phyloP scores from a whole-genome alignment of 2,888 invertebrate genomes.

The Azorinus chamasolen region DNA sequence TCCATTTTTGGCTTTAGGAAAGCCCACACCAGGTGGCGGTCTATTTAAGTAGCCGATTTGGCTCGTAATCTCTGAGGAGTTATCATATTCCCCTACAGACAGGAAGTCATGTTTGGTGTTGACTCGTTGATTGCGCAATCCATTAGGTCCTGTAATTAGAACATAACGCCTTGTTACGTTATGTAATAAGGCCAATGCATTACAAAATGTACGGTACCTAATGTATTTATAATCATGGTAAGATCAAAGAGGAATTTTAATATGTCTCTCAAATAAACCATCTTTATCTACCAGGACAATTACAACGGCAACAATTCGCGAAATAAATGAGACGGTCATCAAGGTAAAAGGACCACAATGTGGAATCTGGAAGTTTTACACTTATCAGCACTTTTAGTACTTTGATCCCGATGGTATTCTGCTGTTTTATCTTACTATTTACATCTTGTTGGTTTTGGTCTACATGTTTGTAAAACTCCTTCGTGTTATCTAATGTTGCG shows the following conservation, averaged over 20 bases:
- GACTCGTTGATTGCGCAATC: constrained; percentile 73
- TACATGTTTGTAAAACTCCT: no score
- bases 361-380: no score
- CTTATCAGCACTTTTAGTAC: no score
- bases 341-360: no score
- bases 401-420: no score
- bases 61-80: constrained; percentile 75
- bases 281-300: not conserved
- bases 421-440: no score
- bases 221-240: no score
- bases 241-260: not conserved
- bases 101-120: constrained; percentile 65
- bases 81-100: constrained; percentile 70
- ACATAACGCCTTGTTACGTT: no score
- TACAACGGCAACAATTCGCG: not conserved
- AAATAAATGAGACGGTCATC: constrained; percentile 6
- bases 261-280: not conserved
- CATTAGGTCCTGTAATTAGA: constrained; percentile 77
- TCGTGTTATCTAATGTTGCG: no score
- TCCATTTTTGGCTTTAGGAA: constrained; percentile 79
- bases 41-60: constrained; percentile 76
- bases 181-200: no score
- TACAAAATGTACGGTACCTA: no score
- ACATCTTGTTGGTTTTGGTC: no score
- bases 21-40: constrained; percentile 69